Evolutionary conservation across 2,888 invertebrate species (phyloP).

Genomic region (Cetonia aurata): DNA sequence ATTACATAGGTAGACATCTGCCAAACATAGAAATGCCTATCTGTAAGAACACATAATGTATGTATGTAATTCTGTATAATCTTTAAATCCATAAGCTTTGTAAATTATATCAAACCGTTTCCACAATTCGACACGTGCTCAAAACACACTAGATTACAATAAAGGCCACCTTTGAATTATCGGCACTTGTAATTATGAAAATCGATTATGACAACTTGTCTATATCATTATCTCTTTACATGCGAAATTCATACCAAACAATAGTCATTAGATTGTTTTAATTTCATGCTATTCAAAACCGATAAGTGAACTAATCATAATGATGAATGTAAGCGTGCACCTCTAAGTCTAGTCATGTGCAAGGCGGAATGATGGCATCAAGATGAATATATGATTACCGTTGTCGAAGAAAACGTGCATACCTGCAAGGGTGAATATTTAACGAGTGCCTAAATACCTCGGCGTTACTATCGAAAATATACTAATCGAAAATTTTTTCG

Average conservation of each 20-base stretch:
- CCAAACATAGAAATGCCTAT: no score
- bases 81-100: background rate
- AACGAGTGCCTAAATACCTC: slow-evolving; percentile 9
- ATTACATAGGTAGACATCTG: no score
- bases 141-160: slow-evolving; percentile 7
- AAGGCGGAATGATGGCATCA: slow-evolving; percentile 3
- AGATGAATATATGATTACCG: slow-evolving; percentile 29
- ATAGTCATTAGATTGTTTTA: slow-evolving; percentile 22
- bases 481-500: no score
- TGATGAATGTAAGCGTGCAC: slow-evolving; percentile 18
- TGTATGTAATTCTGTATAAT: background rate
- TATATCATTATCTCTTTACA: slow-evolving; percentile 16
- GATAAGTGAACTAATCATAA: slow-evolving; percentile 18
- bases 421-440: slow-evolving; percentile 36
- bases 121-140: background rate
- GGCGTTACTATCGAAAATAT: no score
- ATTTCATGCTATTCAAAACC: slow-evolving; percentile 8
- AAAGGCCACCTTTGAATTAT: slow-evolving; percentile 21
- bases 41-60: no score
- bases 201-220: background rate
- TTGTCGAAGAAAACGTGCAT: slow-evolving; percentile 23
- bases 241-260: slow-evolving; percentile 28
- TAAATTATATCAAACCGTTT: slow-evolving; percentile 26
- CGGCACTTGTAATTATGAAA: slow-evolving; percentile 10
- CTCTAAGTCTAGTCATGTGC: slow-evolving; percentile 13